Percentiles rank a stretch among this genome's conserved stretches.
phyloP scores from a whole-genome alignment of 2,888 invertebrate genomes.

The Hetaerina titia region DNA sequence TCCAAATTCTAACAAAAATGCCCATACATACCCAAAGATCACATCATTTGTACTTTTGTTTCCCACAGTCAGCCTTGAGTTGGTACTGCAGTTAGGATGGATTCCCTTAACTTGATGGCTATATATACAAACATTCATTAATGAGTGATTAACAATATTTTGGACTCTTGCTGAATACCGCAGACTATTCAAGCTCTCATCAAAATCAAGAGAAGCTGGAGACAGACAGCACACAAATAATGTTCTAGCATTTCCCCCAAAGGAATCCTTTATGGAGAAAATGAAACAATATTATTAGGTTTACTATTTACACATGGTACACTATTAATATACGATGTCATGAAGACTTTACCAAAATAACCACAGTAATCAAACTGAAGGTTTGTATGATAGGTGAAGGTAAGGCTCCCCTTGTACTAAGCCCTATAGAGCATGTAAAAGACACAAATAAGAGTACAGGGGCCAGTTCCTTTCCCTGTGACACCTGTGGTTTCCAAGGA shows the following conservation, averaged over 20 bases:
- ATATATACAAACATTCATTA: slow-evolving; percentile 81
- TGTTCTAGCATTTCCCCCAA: slow-evolving; percentile 87
- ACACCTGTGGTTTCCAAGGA: too few species aligned
- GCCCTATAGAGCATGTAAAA: too few species aligned
- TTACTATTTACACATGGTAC: too few species aligned
- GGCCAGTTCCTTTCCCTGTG: too few species aligned
- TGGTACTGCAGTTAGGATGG: slow-evolving; percentile 51
- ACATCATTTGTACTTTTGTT: slow-evolving; percentile 75
- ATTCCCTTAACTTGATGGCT: slow-evolving; percentile 69
- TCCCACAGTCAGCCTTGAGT: slow-evolving; percentile 29
- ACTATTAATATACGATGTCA: too few species aligned
- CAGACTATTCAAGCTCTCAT: slow-evolving; percentile 85
- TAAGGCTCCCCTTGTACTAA: too few species aligned
- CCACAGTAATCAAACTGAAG: too few species aligned
- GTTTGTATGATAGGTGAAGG: too few species aligned
- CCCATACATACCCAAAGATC: slow-evolving; percentile 79
- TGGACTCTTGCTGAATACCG: slow-evolving; percentile 84
- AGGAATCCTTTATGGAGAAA: slow-evolving; percentile 84
- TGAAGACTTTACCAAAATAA: too few species aligned
- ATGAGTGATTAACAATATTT: slow-evolving; percentile 85
- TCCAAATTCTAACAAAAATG: background rate
- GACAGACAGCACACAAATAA: slow-evolving; percentile 87
- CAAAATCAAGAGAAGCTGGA: slow-evolving; percentile 83
- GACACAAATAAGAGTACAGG: too few species aligned
- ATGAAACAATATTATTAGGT: background rate